Base-by-base conservation (phyloP, 2,113 vertebrate species). In the Pteronura brasiliensis region DNA sequence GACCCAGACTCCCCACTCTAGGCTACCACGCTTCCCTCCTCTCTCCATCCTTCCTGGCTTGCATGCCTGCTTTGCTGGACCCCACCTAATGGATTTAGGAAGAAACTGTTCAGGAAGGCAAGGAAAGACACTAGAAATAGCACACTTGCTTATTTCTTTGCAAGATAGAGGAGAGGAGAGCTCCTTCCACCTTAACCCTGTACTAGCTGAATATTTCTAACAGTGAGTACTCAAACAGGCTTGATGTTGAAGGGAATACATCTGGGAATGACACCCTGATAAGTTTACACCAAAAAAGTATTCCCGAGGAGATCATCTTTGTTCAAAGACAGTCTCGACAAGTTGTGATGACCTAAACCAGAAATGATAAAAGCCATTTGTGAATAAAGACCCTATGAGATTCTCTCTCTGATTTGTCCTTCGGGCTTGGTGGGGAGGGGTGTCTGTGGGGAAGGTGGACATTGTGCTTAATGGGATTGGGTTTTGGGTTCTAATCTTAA, bases 221-320 rank as follows among this genome's bases (percentile, higher is more conserved):
- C 7, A 4, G 39, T 29, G 34, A 81, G 21, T 76, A n/a, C 55
- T 57, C 76, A 42, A 88, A 47, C 8, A 4, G 25, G 25, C 59
- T 97, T 93, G 71, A 42, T 85, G 39, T 67, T 47, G 12, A 95
- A 92, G 34, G 59, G n/a, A 65, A 23, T 72, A 77, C n/a, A 71
- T 25, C 42, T 89, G 36, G 44, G 49, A 82, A 31, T 17, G 25
- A 29, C 25, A 57, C 27, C 4, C 36, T 14, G 4, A 63, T 84
- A n/a, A 47, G 67, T 87, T 87, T 79, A 52, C 4, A 44, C 9
- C 36, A 36, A 77, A 85, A 44, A 7, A 34, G 23, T 76, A 20
- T 74, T 71, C 72, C n/a, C 4, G 59, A 83, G 77, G 25, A 85
- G 81, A 29, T 5, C 18, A 67, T 82, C 21, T 85, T 94, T 44